Evolutionary conservation across 2,888 invertebrate genomes (phyloP), one percentile per base, ranked within the genome.

Genomic region (Eupithecia exiguata): DNA sequence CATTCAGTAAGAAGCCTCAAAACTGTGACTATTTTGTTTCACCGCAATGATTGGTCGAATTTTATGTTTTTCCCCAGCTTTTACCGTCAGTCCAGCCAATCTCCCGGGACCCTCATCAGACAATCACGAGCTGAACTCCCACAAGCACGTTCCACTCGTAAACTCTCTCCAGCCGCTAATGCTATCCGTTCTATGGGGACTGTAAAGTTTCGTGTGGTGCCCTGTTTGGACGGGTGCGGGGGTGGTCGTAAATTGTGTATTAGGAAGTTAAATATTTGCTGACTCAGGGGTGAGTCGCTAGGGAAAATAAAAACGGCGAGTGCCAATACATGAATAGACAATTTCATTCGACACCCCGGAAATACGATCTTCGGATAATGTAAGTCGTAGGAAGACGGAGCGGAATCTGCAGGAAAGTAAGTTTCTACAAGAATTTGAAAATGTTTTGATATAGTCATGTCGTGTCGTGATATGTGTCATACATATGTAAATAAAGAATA

Each of bases 101-200:
- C 58, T 38, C 38, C 65, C 21, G 36, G 18, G 35, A 36, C 38
- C 35, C 36, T 65, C 35, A 36, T 1, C 36, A 21, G 38, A 10
- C 63, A 65, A 65, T 65, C 65, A 38, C 65, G 65, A 65, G 35
- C 65, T 38, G 36, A 36, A 65, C 65, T 62, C 35, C 65, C 65
- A 65, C 38, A 65, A 38, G 36, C 65, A 65, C 65, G 65, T 38
- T n/a, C 36, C 12, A n/a, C 36, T 36, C 65, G 65, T 65, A 65
- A 65, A 62, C 62, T n/a, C 58, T 14, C 58, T 25, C 65, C 12
- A 12, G 38, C 36, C 18, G 36, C 65, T n/a, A 67, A 67, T 46
- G 16, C 40, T 25, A 46, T 21, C 21, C 36, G 38, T 65, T 36
- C 65, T n/a, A 36, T 12, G 38, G 65, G 5, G 65, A 36, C 65